Evolutionary conservation across 2,888 invertebrate species (phyloP).

Genomic region (Anthrax anthrax): DNA sequence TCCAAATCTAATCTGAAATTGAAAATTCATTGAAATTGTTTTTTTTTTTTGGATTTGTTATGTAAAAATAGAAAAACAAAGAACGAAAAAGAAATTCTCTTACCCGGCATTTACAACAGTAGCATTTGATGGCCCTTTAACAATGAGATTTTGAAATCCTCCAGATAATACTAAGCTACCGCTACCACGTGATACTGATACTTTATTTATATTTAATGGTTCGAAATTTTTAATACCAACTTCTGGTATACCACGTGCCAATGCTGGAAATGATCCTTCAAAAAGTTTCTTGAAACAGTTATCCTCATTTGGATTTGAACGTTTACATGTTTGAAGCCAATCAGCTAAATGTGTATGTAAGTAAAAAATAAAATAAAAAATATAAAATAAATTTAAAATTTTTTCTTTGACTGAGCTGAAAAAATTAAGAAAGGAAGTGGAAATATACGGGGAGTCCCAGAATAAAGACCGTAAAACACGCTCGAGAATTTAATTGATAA

Average conservation of each 20-base stretch:
- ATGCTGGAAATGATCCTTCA: conserved; percentile 39
- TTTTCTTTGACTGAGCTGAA: too few relatives aligned
- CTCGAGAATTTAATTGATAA: too few relatives aligned
- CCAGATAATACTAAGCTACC: conserved; percentile 40
- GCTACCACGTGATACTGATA: conserved; percentile 40
- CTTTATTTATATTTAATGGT: conserved; percentile 39
- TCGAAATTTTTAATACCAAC: conserved; percentile 43
- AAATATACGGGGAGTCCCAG: too few relatives aligned
- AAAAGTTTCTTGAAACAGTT: conserved; percentile 40
- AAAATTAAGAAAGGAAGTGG: too few relatives aligned
- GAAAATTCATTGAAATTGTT: not conserved
- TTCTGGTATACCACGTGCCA: conserved; percentile 45
- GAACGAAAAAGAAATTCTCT: not conserved
- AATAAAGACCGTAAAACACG: too few relatives aligned
- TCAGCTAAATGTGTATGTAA: conserved; percentile 38
- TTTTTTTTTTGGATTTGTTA: not conserved
- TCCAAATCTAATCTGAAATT: conserved; percentile 36
- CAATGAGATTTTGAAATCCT: conserved; percentile 40
- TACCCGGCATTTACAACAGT: conserved; percentile 32
- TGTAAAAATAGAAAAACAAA: too few relatives aligned
- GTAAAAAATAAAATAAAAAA: conserved; percentile 15
- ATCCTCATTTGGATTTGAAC: conserved; percentile 38
- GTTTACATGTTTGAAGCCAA: conserved; percentile 39
- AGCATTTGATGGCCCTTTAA: conserved; percentile 43
- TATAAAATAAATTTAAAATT: too few relatives aligned